A percentile compares a stretch with the other conserved stretches of the same genome.
Evolutionary conservation across 23 tunicate genomes (phyloP).

Genomic region (Trididemnum clinides): DNA sequence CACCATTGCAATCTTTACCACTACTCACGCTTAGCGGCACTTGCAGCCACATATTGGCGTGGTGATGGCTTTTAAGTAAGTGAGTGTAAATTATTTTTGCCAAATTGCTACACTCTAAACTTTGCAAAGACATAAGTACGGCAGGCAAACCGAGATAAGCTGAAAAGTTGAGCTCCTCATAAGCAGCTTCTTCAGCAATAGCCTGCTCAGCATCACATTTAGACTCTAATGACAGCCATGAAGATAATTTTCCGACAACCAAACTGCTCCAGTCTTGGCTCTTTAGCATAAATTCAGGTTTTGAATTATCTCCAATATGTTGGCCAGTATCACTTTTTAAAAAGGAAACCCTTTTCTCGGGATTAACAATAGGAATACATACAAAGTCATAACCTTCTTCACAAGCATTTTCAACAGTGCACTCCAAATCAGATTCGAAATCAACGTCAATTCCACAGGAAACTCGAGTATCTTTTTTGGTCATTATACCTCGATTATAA

Average conservation of each 20-base stretch:
- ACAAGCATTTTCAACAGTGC: slow-evolving; percentile 47
- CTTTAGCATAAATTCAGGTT: slow-evolving; percentile 60
- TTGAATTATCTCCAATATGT: slow-evolving; percentile 57
- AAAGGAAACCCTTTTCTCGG: slow-evolving; percentile 21
- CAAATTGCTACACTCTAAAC: slow-evolving; percentile 52
- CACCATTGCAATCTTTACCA: slow-evolving; percentile 6
- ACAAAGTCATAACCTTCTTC: slow-evolving; percentile 83
- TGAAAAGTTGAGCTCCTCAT: slow-evolving; percentile 60
- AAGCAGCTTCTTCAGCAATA: slow-evolving; percentile 37
- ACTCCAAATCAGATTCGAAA: slow-evolving; percentile 66
- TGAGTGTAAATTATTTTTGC: slow-evolving; percentile 58
- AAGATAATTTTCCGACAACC: slow-evolving; percentile 81
- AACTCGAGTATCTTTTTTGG: slow-evolving; percentile 18
- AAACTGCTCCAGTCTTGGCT: slow-evolving; percentile 78
- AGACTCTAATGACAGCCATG: slow-evolving; percentile 34
- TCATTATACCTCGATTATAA: no score
- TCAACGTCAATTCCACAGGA: slow-evolving; percentile 85
- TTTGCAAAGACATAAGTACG: slow-evolving; percentile 39
- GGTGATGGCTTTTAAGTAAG: slow-evolving; percentile 61
- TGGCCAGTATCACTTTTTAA: slow-evolving; percentile 32
- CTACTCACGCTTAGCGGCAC: slow-evolving; percentile 24
- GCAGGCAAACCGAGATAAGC: slow-evolving; percentile 86
- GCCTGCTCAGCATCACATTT: slow-evolving; percentile 18
- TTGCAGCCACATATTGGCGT: slow-evolving; percentile 67
- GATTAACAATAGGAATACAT: slow-evolving; percentile 59